Percentiles rank a stretch among this genome's conserved stretches.
phyloP scores from a whole-genome alignment of 2,113 vertebrate species.

The Cheilinus undulatus region DNA sequence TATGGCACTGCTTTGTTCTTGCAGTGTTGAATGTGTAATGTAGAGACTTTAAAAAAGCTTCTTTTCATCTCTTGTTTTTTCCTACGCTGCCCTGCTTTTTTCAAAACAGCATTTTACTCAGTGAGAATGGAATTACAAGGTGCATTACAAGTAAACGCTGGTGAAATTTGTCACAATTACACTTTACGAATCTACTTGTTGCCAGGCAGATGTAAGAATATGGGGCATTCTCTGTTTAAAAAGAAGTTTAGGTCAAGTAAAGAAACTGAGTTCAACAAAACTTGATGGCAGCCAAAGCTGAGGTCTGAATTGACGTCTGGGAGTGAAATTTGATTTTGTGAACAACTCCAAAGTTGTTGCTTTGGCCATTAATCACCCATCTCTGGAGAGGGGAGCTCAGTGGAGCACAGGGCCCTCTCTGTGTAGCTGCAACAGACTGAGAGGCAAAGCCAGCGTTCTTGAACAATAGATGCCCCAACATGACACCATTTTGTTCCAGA shows the following conservation, averaged over 20 bases:
- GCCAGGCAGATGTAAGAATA: slow-evolving; percentile 9
- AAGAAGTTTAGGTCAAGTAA: slow-evolving; percentile 13
- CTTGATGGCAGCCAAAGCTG: slow-evolving; percentile 57
- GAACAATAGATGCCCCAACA: slow-evolving; percentile 74
- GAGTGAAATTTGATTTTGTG: slow-evolving; percentile 73
- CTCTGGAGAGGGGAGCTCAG: slow-evolving; percentile 62
- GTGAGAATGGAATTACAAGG: slow-evolving; percentile 63
- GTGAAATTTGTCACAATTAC: slow-evolving; percentile 71
- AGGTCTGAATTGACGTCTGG: slow-evolving; percentile 51
- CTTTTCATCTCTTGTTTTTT: slow-evolving; percentile 63
- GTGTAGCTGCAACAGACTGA: slow-evolving; percentile 56
- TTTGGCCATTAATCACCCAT: slow-evolving; percentile 75
- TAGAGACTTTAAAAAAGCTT: slow-evolving; percentile 63
- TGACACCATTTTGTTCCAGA: slow-evolving; percentile 81
- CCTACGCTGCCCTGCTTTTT: slow-evolving; percentile 40
- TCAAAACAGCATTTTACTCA: slow-evolving; percentile 54
- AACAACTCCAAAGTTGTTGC: slow-evolving; percentile 72
- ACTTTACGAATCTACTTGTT: slow-evolving; percentile 31
- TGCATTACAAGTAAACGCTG: slow-evolving; percentile 45
- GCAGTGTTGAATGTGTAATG: slow-evolving; percentile 74
- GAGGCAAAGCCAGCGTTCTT: slow-evolving; percentile 66
- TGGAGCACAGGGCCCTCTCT: slow-evolving; percentile 64
- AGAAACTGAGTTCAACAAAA: slow-evolving; percentile 26
- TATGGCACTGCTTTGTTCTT: slow-evolving; percentile 77
- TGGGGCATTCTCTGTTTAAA: background rate